phyloP scores from a whole-genome alignment of 2,113 vertebrate genomes.

The Plectropomus leopardus region DNA sequence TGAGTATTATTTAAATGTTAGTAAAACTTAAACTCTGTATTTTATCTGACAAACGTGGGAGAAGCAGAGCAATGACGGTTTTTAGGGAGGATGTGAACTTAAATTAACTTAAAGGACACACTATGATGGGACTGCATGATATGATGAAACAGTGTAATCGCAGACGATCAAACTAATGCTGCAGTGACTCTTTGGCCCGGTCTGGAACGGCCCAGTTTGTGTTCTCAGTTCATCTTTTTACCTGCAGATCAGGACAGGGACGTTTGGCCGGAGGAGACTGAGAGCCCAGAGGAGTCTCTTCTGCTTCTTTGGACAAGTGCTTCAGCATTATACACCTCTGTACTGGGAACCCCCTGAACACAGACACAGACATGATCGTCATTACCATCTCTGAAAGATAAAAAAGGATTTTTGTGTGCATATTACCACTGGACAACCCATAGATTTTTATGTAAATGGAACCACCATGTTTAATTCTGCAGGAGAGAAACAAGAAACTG shows the following conservation, averaged over 20 bases:
- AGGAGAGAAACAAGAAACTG: too few species aligned
- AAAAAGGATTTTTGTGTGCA: too few species aligned
- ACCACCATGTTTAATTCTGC: too few species aligned
- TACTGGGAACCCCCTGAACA: slow-evolving; percentile 86
- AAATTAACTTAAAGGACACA: background rate
- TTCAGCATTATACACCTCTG: slow-evolving; percentile 92
- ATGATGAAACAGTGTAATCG: background rate
- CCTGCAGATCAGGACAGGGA: slow-evolving; percentile 91
- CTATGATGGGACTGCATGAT: background rate
- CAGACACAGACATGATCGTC: background rate
- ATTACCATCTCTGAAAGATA: background rate
- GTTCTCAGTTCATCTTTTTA: slow-evolving; percentile 58
- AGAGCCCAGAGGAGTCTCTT: slow-evolving; percentile 75
- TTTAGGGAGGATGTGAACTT: background rate
- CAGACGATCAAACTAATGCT: background rate
- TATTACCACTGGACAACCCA: too few species aligned
- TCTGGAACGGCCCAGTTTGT: background rate
- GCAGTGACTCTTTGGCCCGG: background rate
- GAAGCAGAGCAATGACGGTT: background rate
- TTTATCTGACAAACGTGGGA: background rate
- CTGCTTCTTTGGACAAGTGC: slow-evolving; percentile 90
- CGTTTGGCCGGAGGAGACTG: slow-evolving; percentile 93
- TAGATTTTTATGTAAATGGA: too few species aligned
- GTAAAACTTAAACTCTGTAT: background rate
- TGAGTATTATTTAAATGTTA: background rate